Conservation (phyloP, 2,797 vertebrate species). For the Triplophysa bombifrons region DNA sequence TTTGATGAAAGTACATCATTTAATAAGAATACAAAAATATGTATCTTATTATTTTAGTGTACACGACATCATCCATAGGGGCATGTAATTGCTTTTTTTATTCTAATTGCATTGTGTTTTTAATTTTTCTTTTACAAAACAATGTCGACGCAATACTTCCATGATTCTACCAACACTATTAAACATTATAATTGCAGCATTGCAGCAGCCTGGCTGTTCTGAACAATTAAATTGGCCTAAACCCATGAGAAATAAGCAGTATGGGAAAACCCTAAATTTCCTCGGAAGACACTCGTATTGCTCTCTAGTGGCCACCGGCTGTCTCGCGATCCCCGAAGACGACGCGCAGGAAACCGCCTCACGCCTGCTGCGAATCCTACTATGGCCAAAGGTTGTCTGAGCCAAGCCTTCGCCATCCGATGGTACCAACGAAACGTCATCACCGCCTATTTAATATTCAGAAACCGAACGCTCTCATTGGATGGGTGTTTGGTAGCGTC, state of each 20-base stretch:
- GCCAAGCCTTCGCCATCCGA: background rate
- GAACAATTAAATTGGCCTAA: slow-evolving; percentile 22
- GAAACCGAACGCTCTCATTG: background rate
- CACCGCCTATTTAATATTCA: background rate
- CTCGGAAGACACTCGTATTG: slow-evolving; percentile 14
- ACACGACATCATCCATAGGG: too few relatives aligned
- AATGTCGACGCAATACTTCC: background rate
- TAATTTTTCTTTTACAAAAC: background rate
- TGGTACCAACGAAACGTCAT: background rate
- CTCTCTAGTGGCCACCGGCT: slow-evolving; percentile 30
- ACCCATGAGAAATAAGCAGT: slow-evolving; percentile 34
- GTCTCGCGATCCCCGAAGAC: background rate
- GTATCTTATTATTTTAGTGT: too few relatives aligned
- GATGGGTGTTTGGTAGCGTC: background rate
- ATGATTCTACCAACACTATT: background rate
- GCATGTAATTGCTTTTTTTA: too few relatives aligned
- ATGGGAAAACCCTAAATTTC: slow-evolving; percentile 19
- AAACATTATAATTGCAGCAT: background rate
- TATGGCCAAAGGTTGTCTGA: background rate
- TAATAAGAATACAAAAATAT: too few relatives aligned
- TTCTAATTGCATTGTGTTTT: too few relatives aligned
- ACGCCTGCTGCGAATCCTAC: slow-evolving; percentile 7
- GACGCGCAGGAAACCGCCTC: background rate
- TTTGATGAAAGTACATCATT: too few relatives aligned
- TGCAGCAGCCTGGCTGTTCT: background rate